Conservation (phyloP, 2,797 vertebrate species). For the Spinus pinus region DNA sequence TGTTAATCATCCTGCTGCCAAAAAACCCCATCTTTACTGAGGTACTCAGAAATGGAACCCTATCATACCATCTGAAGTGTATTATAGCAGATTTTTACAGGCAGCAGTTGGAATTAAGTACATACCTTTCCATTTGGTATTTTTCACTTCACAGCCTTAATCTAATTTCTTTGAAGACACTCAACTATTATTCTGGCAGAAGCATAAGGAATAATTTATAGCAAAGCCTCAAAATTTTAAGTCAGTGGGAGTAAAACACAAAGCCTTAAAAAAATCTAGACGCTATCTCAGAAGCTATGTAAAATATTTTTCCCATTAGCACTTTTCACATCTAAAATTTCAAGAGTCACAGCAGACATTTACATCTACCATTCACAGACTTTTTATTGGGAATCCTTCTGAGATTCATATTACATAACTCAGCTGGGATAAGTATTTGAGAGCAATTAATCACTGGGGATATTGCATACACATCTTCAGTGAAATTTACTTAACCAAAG, state of each 20-base stretch:
- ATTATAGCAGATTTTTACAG: slow-evolving; percentile 14
- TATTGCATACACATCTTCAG: not conserved
- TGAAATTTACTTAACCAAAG: not conserved
- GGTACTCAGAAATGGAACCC: not conserved
- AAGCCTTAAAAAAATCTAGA: not conserved
- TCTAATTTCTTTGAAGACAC: slow-evolving; percentile 3
- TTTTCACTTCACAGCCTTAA: not conserved
- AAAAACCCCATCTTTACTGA: not conserved
- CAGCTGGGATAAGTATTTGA: slow-evolving; percentile 2
- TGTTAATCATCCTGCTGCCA: not conserved
- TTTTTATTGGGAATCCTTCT: not conserved
- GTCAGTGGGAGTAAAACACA: not conserved
- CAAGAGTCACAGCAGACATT: slow-evolving; percentile 8
- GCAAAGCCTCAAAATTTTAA: not conserved
- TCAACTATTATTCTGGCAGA: slow-evolving; percentile 6
- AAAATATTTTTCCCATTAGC: slow-evolving; percentile 36
- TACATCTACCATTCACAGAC: not conserved
- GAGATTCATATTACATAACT: slow-evolving; percentile 6
- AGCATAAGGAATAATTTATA: slow-evolving; percentile 12
- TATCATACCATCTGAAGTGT: not conserved
- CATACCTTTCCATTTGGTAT: not conserved
- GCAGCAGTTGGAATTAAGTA: not conserved
- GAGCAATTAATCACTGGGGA: slow-evolving; percentile 8
- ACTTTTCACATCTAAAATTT: not conserved
- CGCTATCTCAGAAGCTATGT: not conserved